A percentile compares a stretch with the other conserved stretches of the same genome.
Conservation (phyloP, 2,113 vertebrate genomes). For the Chionodraco myersi region DNA sequence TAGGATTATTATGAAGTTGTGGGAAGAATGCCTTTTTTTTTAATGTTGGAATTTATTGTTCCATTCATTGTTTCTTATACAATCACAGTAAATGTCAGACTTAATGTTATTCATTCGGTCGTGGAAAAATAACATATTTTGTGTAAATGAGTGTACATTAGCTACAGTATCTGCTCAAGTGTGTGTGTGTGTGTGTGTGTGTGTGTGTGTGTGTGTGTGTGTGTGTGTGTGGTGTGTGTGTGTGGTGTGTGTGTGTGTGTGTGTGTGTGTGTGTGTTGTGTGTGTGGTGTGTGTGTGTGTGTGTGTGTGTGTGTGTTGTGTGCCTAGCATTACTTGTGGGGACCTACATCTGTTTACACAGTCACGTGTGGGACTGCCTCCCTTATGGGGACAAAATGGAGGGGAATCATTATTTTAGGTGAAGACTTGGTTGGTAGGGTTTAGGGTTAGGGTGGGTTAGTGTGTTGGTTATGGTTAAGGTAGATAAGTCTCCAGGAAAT, state of each 20-base stretch:
- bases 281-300: too few relatives aligned
- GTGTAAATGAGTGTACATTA: conserved; percentile 8
- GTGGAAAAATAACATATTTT: conserved; percentile 13
- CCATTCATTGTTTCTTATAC: conserved; percentile 3
- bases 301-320: too few relatives aligned
- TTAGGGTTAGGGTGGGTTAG: too few relatives aligned
- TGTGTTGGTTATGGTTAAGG: too few relatives aligned
- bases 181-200: conserved; percentile 6
- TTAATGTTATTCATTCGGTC: conserved; percentile 16
- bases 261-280: not conserved
- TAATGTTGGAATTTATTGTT: conserved; percentile 45
- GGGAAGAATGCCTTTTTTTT: conserved; percentile 51
- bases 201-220: not conserved
- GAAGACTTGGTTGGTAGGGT: too few relatives aligned
- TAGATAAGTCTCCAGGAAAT: too few relatives aligned
- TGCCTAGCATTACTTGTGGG: too few relatives aligned
- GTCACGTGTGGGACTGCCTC: too few relatives aligned
- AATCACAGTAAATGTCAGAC: conserved; percentile 46
- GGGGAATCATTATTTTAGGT: too few relatives aligned
- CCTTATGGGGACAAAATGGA: too few relatives aligned
- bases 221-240: conserved; percentile 14
- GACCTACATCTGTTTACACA: too few relatives aligned
- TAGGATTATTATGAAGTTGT: conserved; percentile 65
- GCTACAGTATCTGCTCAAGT: not conserved
- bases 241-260: conserved; percentile 1